Evolutionary conservation across 2,113 vertebrate species (phyloP).

Genomic region (Pongo abelii): DNA sequence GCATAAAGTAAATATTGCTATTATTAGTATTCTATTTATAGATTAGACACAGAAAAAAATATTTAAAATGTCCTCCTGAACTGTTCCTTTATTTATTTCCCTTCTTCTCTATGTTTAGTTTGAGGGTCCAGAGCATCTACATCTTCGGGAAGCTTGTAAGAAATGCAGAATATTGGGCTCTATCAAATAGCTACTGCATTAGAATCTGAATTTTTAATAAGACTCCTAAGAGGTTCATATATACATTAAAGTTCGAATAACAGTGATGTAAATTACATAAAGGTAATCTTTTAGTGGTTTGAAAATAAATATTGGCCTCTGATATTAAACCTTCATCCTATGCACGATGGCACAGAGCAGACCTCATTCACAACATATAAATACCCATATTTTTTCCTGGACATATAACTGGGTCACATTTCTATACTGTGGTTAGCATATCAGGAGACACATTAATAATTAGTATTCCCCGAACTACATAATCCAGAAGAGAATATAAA

Average conservation of each 20-base stretch:
- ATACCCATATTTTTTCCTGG: too few species aligned
- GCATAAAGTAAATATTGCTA: not conserved
- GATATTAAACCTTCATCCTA: not conserved
- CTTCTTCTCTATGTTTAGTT: not conserved
- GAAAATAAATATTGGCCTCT: not conserved
- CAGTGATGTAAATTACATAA: not conserved
- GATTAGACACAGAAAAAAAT: not conserved
- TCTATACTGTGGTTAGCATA: not conserved
- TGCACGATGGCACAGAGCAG: not conserved
- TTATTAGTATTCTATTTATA: not conserved
- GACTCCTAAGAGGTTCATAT: not conserved
- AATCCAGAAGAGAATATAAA: not conserved
- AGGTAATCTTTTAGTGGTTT: not conserved
- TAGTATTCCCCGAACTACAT: not conserved
- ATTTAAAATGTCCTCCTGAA: not conserved
- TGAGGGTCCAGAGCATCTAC: rapidly evolving
- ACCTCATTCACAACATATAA: not conserved
- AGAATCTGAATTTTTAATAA: not conserved
- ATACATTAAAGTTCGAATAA: not conserved
- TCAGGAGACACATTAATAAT: not conserved
- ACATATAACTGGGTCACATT: not conserved
- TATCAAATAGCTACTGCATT: not conserved
- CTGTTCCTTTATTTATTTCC: not conserved
- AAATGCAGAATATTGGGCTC: not conserved
- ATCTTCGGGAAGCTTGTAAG: not conserved